Evolutionary conservation across 2,797 vertebrate genomes (phyloP).

Genomic region (Rallus crepitans): DNA sequence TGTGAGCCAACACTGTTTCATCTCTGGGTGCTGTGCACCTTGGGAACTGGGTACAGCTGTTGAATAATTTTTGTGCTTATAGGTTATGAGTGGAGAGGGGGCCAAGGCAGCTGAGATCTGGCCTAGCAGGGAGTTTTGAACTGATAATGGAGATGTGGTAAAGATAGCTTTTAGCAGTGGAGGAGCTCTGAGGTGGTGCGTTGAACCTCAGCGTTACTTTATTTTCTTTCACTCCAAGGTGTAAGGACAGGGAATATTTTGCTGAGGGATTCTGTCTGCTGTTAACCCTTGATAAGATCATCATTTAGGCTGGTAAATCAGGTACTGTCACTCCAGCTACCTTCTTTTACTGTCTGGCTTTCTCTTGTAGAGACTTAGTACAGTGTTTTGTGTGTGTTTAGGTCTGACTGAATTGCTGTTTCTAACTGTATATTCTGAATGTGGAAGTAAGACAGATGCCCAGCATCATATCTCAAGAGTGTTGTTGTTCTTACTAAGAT

Average conservation of each 20-base stretch:
- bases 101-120: rapidly evolving
- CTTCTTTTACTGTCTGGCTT: background rate
- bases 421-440: background rate
- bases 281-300: background rate
- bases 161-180: background rate
- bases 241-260: background rate
- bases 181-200: background rate
- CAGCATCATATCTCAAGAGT: background rate
- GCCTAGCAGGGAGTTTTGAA: background rate
- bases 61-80: background rate
- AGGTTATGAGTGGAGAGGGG: background rate
- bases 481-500: background rate
- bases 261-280: background rate
- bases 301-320: background rate
- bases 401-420: background rate
- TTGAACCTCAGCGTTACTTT: background rate
- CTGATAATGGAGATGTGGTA: background rate
- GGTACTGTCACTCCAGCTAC: background rate
- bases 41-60: background rate
- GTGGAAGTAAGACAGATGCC: background rate
- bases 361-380: background rate
- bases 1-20: background rate
- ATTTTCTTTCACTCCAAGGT: background rate
- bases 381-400: background rate
- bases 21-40: background rate